Percentiles rank a stretch among this genome's conserved stretches.
Conservation (phyloP, 2,113 vertebrate species). For the Montifringilla adamsi region DNA sequence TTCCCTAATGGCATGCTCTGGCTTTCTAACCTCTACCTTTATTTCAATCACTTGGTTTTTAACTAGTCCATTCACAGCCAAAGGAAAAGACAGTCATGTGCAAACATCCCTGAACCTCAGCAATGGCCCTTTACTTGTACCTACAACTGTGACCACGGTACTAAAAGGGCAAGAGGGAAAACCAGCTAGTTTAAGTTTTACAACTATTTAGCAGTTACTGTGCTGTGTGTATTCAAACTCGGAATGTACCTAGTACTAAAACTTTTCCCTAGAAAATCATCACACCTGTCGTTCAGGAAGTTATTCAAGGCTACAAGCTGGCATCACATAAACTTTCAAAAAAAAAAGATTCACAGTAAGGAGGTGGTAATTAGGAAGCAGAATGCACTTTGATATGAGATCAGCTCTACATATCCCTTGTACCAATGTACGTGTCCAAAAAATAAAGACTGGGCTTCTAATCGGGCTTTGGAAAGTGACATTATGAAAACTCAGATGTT, state of each 20-base stretch:
- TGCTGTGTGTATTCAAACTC: background rate
- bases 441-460: background rate
- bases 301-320: background rate
- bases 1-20: background rate
- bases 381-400: background rate
- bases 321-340: background rate
- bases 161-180: background rate
- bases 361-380: background rate
- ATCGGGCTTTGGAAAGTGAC: background rate
- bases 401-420: background rate
- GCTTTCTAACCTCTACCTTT: background rate
- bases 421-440: background rate
- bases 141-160: background rate
- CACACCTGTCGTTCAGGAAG: background rate
- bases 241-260: background rate
- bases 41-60: background rate
- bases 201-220: background rate
- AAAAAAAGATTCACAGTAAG: background rate
- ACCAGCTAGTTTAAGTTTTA: background rate
- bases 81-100: background rate
- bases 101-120: background rate
- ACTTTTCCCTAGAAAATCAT: background rate
- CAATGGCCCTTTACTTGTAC: background rate
- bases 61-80: background rate
- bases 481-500: background rate